These are phyloP conservation scores for Neodontobutis hainanensis DNA, from an alignment of 2,113 vertebrate genomes.

Conservation along the genomic window DNA sequence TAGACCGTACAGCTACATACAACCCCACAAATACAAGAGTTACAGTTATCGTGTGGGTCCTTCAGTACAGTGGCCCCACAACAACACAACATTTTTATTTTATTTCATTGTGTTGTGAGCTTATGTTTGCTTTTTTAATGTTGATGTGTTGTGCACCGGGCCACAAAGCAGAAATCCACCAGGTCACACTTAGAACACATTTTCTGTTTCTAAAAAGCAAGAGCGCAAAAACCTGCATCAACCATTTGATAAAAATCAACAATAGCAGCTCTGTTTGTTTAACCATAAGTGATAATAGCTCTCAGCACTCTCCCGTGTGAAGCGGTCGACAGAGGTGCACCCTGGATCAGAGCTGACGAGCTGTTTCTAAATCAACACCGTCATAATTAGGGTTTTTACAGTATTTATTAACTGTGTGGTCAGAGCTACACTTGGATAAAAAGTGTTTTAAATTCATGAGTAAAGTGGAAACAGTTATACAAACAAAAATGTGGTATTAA, in stretches of 20 bases:
- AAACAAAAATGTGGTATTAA: slow-evolving; percentile 8
- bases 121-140: too few species aligned
- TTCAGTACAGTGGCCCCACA: too few species aligned
- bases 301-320: slow-evolving; percentile 4
- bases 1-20: too few species aligned
- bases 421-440: neutral
- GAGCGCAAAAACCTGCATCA: neutral
- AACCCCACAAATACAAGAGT: too few species aligned
- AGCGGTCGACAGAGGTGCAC: neutral
- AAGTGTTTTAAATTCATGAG: neutral
- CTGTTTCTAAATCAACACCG: neutral
- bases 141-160: too few species aligned
- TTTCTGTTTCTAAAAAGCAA: neutral
- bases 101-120: too few species aligned
- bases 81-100: too few species aligned
- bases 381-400: slow-evolving; percentile 9
- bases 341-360: neutral
- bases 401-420: slow-evolving; percentile 8
- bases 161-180: too few species aligned
- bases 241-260: neutral
- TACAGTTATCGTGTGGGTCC: too few species aligned
- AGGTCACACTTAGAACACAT: too few species aligned
- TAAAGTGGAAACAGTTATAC: slow-evolving; percentile 18
- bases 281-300: neutral
- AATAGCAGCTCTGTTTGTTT: neutral